These are phyloP conservation scores for Drosophila navojoa DNA, from an alignment of 1,140 invertebrate genomes.

Conservation along the genomic window DNA sequence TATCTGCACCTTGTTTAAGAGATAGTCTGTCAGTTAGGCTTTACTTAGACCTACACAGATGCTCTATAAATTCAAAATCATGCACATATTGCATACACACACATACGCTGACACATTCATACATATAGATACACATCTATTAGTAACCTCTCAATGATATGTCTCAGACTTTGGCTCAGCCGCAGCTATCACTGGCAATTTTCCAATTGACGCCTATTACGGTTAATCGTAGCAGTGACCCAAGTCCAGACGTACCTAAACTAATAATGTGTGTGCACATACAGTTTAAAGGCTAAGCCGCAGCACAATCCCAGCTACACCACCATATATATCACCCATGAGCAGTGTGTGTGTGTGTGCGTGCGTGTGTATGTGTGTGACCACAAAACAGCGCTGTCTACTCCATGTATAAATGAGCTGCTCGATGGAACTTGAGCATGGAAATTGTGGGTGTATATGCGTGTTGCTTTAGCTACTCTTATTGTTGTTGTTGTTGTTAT, in stretches of 20 bases:
- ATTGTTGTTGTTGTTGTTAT: constrained; percentile 35
- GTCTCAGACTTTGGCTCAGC: constrained; percentile 20
- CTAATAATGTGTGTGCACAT: constrained; percentile 67
- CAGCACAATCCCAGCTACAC: not conserved
- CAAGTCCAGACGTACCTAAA: constrained; percentile 79
- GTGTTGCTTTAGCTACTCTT: constrained; percentile 4
- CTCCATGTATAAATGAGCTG: constrained; percentile 5
- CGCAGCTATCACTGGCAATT: constrained; percentile 68
- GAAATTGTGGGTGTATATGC: constrained; percentile 27
- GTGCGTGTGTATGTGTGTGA: constrained; percentile 4
- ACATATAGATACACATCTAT: not conserved
- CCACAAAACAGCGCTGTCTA: constrained; percentile 14
- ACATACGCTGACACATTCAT: not conserved
- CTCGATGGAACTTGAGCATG: not conserved
- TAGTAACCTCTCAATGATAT: not conserved
- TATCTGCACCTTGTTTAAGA: too few relatives aligned
- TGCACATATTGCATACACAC: not conserved
- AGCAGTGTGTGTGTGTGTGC: constrained; percentile 7
- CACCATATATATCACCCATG: too few relatives aligned
- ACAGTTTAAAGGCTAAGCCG: constrained; percentile 64
- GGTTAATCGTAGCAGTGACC: constrained; percentile 81
- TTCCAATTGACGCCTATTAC: constrained; percentile 81
- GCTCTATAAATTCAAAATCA: too few relatives aligned
- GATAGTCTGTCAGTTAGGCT: too few relatives aligned
- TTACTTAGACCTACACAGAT: too few relatives aligned